Percentiles rank a stretch among this genome's conserved stretches.
Conservation (phyloP, 2,888 invertebrate species). For the Tetranychus truncatus region DNA sequence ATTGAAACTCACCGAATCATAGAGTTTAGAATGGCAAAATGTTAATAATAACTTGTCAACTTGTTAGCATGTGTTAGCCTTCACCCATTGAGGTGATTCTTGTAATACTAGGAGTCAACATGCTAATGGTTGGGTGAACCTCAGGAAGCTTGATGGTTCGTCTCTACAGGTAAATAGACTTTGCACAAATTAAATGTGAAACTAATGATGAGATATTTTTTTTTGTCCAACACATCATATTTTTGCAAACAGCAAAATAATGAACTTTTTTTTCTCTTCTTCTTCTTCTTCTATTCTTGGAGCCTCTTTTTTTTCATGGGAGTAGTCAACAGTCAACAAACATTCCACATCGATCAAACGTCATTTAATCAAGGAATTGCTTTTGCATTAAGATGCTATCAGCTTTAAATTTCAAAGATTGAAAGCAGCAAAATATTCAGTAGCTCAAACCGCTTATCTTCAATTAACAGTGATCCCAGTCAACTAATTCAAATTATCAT, state of each 20-base stretch:
- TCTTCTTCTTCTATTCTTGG: neutral
- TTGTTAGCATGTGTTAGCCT: no score
- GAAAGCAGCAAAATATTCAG: neutral
- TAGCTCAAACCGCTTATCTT: neutral
- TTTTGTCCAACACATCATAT: neutral
- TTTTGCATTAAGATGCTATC: neutral
- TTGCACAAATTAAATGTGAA: neutral
- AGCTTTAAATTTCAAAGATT: neutral
- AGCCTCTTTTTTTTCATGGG: neutral
- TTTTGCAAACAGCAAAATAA: neutral
- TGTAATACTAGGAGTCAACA: no score
- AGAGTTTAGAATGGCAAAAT: no score
- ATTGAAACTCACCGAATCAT: no score
- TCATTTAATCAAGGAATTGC: neutral
- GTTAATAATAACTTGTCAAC: no score
- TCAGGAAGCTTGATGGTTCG: no score
- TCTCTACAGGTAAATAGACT: neutral
- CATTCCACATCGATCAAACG: slow-evolving; percentile 1
- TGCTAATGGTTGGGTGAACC: no score
- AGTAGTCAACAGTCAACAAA: neutral
- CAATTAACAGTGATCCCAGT: neutral
- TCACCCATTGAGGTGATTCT: no score
- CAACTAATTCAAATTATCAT: neutral
- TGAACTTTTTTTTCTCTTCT: neutral
- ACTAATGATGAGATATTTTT: neutral